These are phyloP conservation scores for Platichthys stellatus DNA, from an alignment of 2,113 vertebrate genomes.

Conservation along the genomic window DNA sequence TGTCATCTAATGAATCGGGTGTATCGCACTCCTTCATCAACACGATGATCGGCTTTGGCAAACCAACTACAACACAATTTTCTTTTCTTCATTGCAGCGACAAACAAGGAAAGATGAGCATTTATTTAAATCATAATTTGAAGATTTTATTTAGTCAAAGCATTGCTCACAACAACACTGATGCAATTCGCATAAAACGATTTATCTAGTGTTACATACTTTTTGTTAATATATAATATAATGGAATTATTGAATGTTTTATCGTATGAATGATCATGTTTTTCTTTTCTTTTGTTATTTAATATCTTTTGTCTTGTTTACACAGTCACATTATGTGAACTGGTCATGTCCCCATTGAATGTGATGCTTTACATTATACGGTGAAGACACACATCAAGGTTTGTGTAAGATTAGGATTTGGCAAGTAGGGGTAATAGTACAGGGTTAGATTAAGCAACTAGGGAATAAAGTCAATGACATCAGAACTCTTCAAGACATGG, in stretches of 20 bases:
- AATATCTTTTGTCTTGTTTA: not conserved
- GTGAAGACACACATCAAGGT: too few relatives aligned
- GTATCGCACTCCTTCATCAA: not conserved
- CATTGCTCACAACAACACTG: not conserved
- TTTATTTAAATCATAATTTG: not conserved
- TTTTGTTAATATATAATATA: not conserved
- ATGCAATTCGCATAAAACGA: not conserved
- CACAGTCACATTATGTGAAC: not conserved
- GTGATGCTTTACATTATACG: too few relatives aligned
- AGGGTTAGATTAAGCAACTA: too few relatives aligned
- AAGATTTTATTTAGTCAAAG: not conserved
- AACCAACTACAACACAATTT: not conserved
- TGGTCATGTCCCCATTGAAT: too few relatives aligned
- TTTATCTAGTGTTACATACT: not conserved
- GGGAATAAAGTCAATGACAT: not conserved
- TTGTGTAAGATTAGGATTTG: too few relatives aligned
- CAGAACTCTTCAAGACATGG: not conserved
- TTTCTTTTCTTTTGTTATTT: not conserved
- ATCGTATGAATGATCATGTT: too few relatives aligned
- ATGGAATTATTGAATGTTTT: not conserved
- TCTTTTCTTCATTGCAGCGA: not conserved
- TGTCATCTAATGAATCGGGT: not conserved
- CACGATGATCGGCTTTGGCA: conserved; percentile 16
- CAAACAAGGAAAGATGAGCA: not conserved
- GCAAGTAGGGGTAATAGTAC: too few relatives aligned